Percentiles rank a stretch among this genome's conserved stretches.
phyloP scores from a whole-genome alignment of 2,888 invertebrate genomes.

The Chydorus sphaericus region DNA sequence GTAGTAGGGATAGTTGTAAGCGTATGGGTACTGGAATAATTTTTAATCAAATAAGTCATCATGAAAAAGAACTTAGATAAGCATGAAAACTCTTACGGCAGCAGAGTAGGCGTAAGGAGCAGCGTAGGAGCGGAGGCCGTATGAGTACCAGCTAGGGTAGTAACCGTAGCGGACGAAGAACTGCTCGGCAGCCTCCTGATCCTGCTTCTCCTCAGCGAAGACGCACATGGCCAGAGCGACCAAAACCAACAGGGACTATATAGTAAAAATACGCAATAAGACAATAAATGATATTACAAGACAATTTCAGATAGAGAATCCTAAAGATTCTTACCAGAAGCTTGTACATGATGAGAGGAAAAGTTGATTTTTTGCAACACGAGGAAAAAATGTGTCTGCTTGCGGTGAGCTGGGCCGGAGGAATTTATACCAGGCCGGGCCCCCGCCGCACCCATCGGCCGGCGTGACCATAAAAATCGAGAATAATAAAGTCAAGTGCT shows the following conservation, averaged over 20 bases:
- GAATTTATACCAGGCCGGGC: background rate
- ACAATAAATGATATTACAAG: too few relatives aligned
- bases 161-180: background rate
- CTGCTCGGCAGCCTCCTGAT: background rate
- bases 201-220: background rate
- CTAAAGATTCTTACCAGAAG: background rate
- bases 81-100: too few relatives aligned
- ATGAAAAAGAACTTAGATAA: too few relatives aligned
- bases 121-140: too few relatives aligned
- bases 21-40: too few relatives aligned
- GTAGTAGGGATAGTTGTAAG: too few relatives aligned
- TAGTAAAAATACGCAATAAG: too few relatives aligned
- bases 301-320: too few relatives aligned
- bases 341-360: conserved; percentile 1
- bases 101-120: too few relatives aligned
- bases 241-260: background rate
- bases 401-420: background rate
- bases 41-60: too few relatives aligned
- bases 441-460: background rate
- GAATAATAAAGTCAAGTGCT: too few relatives aligned
- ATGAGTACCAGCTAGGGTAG: background rate
- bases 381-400: background rate
- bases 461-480: too few relatives aligned
- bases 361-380: background rate
- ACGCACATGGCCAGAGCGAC: background rate